phyloP scores from a whole-genome alignment of 2,797 vertebrate genomes.

The Poeciliopsis turneri region DNA sequence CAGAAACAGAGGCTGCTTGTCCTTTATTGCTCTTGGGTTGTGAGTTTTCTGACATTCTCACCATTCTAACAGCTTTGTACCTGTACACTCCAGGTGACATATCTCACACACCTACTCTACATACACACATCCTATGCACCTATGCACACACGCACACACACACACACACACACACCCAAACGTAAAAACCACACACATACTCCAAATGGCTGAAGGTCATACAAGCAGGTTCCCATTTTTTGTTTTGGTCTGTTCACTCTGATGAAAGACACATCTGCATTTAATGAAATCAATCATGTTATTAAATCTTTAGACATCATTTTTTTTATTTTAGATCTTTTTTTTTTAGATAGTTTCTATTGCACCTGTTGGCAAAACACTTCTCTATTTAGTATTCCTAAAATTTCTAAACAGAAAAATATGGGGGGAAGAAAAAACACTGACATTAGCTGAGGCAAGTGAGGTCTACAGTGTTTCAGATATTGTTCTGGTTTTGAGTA shows the following conservation, averaged over 20 bases:
- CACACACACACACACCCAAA: neutral
- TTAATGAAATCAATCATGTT: neutral
- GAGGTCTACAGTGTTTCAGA: neutral
- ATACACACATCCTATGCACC: neutral
- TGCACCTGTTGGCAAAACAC: neutral
- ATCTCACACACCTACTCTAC: neutral
- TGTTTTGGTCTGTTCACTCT: neutral
- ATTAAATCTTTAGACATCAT: neutral
- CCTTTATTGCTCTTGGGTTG: neutral
- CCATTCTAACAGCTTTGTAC: neutral
- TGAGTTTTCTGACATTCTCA: constrained; percentile 1
- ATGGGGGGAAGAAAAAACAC: neutral
- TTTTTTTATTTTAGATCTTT: neutral
- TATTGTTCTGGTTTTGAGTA: neutral
- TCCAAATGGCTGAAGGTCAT: neutral
- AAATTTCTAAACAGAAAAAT: neutral
- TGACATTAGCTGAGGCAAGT: neutral
- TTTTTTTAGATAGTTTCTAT: neutral
- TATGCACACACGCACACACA: neutral
- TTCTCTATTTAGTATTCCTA: neutral
- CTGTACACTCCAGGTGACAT: neutral
- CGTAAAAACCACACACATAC: neutral
- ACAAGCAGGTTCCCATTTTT: neutral
- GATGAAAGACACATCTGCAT: neutral
- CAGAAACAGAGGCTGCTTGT: neutral